A percentile compares a stretch with the other conserved stretches of the same genome.
Conservation (phyloP, 2,888 invertebrate species). For the Zaprionus lineosus region DNA sequence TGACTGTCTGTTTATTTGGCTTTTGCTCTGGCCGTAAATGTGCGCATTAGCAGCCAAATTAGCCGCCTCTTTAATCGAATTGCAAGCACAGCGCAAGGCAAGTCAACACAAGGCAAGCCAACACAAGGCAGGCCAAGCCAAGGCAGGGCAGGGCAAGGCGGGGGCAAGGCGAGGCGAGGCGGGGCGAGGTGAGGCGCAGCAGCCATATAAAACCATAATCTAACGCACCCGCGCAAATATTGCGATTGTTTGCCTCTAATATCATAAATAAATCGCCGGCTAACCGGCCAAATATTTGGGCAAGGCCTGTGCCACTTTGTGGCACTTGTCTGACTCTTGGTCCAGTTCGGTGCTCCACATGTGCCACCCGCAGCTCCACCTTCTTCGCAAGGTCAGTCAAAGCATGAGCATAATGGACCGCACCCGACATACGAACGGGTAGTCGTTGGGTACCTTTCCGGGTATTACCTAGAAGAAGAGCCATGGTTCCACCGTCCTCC, state of each 20-base stretch:
- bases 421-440: too few relatives aligned
- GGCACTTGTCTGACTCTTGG: conserved; percentile 24
- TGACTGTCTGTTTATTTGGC: conserved; percentile 62
- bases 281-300: conserved; percentile 62
- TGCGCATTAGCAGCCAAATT: conserved; percentile 68
- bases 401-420: too few relatives aligned
- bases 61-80: conserved; percentile 48
- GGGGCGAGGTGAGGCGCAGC: not conserved
- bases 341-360: not conserved
- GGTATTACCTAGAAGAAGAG: too few relatives aligned
- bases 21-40: conserved; percentile 57
- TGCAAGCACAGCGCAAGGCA: conserved; percentile 10
- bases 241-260: conserved; percentile 69
- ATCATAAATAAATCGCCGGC: conserved; percentile 68
- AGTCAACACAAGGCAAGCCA: not conserved
- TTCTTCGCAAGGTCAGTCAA: too few relatives aligned
- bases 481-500: too few relatives aligned
- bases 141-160: not conserved
- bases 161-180: not conserved
- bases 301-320: conserved; percentile 43
- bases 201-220: conserved; percentile 33
- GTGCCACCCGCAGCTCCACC: not conserved
- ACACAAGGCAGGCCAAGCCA: not conserved
- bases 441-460: too few relatives aligned
- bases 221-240: conserved; percentile 63